Conservation (phyloP, 1,140 invertebrate species). For the Drosophila funebris region DNA sequence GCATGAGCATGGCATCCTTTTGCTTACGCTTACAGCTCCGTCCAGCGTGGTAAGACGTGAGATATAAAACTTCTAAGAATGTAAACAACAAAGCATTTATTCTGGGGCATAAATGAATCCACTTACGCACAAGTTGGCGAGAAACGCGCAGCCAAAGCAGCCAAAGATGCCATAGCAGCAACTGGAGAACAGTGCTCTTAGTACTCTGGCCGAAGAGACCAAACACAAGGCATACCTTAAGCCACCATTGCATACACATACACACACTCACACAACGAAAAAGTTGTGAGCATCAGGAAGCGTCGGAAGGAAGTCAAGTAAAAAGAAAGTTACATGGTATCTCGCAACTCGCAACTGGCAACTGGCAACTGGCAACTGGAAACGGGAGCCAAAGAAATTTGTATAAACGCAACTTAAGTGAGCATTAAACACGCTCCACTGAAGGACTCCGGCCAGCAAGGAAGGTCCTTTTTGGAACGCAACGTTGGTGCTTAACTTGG, state of each 20-base stretch:
- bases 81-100: slow-evolving; percentile 80
- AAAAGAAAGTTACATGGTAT: slow-evolving; percentile 40
- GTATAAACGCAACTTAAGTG: slow-evolving; percentile 81
- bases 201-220: not conserved
- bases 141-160: slow-evolving; percentile 1
- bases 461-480: slow-evolving; percentile 8
- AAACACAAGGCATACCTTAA: slow-evolving; percentile 24
- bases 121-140: slow-evolving; percentile 58
- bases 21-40: slow-evolving; percentile 23
- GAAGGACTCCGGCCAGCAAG: slow-evolving; percentile 37
- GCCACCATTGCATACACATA: slow-evolving; percentile 5
- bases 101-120: slow-evolving; percentile 71
- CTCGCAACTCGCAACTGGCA: not conserved
- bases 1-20: slow-evolving; percentile 11
- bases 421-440: slow-evolving; percentile 78
- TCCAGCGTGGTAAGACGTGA: slow-evolving; percentile 58
- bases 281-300: slow-evolving; percentile 28
- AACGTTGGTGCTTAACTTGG: slow-evolving; percentile 63
- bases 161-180: slow-evolving; percentile 3
- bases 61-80: slow-evolving; percentile 76
- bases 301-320: slow-evolving; percentile 28
- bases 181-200: not conserved
- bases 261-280: slow-evolving; percentile 1
- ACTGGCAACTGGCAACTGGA: not conserved
- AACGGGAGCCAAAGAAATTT: slow-evolving; percentile 59